phyloP scores from a whole-genome alignment of 1,140 invertebrate genomes.

The Aplysia californica region DNA sequence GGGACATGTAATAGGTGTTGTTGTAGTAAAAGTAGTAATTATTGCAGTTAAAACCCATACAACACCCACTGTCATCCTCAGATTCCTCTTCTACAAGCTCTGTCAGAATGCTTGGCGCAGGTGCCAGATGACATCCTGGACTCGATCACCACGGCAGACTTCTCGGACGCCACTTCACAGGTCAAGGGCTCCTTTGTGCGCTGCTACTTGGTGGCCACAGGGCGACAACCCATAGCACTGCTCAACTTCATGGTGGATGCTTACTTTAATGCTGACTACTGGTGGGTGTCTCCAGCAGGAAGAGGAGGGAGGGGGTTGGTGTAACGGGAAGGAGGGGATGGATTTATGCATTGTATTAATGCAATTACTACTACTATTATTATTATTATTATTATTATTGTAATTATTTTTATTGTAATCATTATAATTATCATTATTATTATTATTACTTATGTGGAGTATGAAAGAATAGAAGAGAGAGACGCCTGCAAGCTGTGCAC shows the following conservation, averaged over 20 bases:
- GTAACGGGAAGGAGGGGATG: too few species aligned
- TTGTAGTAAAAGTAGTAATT: too few species aligned
- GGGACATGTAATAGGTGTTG: too few species aligned
- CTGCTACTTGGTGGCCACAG: constrained; percentile 53
- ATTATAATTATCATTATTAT: too few species aligned
- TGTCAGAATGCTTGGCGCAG: constrained; percentile 53
- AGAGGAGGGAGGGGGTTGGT: too few species aligned
- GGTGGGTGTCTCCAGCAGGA: too few species aligned
- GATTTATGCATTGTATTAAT: background rate
- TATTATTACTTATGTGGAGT: background rate
- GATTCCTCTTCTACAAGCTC: constrained; percentile 10
- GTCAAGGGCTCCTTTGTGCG: constrained; percentile 49
- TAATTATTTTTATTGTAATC: too few species aligned
- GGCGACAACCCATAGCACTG: constrained; percentile 52
- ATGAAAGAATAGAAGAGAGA: background rate
- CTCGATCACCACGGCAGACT: constrained; percentile 48
- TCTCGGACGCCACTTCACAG: constrained; percentile 23
- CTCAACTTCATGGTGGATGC: constrained; percentile 59
- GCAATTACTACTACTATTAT: background rate
- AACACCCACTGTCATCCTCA: too few species aligned
- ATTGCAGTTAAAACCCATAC: too few species aligned
- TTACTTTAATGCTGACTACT: constrained; percentile 40
- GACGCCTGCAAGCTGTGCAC: background rate
- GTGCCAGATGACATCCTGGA: constrained; percentile 56
- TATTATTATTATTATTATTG: background rate